Evolutionary conservation across 2,888 invertebrate species (phyloP).

Genomic region (Andricus quercusramuli): DNA sequence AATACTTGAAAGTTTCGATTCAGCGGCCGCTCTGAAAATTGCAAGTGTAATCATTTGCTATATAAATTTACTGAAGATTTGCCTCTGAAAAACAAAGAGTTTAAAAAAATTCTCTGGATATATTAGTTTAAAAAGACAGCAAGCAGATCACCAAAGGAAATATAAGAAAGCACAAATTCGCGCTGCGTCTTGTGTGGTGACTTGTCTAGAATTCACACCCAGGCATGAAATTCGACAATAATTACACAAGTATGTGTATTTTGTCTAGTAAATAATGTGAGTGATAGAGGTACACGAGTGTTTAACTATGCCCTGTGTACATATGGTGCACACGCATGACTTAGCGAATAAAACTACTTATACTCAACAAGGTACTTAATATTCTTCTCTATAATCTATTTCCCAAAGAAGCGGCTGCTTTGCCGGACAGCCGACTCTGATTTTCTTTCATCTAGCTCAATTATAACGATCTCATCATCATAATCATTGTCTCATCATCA

Average conservation of each 20-base stretch:
- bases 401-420: conserved; percentile 25
- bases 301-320: conserved; percentile 48
- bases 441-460: conserved; percentile 65
- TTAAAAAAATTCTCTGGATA: conserved; percentile 2
- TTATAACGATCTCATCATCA: conserved; percentile 69
- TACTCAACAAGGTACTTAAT: conserved; percentile 77
- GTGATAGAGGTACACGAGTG: conserved; percentile 60
- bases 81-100: not conserved
- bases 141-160: conserved; percentile 53
- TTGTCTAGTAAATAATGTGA: conserved; percentile 57
- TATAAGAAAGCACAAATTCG: conserved; percentile 52
- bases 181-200: conserved; percentile 44
- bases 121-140: conserved; percentile 36
- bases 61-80: not conserved
- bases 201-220: conserved; percentile 41
- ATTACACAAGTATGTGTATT: conserved; percentile 48
- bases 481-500: conserved; percentile 30
- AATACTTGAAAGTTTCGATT: no score
- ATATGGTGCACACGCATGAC: conserved; percentile 51
- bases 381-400: conserved; percentile 55
- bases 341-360: conserved; percentile 73
- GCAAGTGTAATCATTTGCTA: not conserved
- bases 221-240: conserved; percentile 37
- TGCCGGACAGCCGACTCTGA: conserved; percentile 50
- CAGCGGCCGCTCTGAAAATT: not conserved